phyloP scores from a whole-genome alignment of 2,113 vertebrate species.

The Microtus montanus region DNA sequence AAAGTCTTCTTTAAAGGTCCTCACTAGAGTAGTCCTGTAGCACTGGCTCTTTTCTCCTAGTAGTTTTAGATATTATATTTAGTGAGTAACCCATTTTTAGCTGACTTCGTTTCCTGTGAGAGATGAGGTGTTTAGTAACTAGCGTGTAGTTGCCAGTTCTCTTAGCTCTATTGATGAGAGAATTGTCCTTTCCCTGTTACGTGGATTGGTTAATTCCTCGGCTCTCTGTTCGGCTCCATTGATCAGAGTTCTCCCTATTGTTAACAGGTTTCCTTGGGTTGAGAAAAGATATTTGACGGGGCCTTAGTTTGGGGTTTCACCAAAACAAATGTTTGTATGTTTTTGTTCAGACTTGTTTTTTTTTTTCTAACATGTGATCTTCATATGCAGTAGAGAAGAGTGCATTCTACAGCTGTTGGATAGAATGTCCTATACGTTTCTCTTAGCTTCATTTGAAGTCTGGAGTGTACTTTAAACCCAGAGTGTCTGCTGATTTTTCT shows the following conservation, averaged over 20 bases:
- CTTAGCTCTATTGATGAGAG: background rate
- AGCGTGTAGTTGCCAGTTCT: background rate
- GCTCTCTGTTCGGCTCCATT: background rate
- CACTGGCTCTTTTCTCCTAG: background rate
- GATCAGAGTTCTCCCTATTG: background rate
- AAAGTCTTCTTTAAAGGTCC: background rate
- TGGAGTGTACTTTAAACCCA: background rate
- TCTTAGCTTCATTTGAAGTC: background rate
- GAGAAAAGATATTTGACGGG: background rate
- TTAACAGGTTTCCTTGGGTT: background rate
- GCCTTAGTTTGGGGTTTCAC: background rate
- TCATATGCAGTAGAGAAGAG: background rate
- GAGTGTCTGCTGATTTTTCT: background rate
- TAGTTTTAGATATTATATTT: background rate
- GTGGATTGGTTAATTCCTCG: background rate
- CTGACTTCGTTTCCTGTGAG: background rate
- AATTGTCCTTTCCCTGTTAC: background rate
- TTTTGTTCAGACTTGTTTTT: background rate
- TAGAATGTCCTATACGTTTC: background rate
- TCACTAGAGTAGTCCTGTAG: background rate
- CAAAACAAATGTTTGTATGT: background rate
- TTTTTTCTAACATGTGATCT: background rate
- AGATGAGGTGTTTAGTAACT: background rate
- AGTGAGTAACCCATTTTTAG: background rate
- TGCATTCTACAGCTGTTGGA: background rate